These are phyloP conservation scores for Noturus placidus DNA, from an alignment of 2,113 vertebrate species.

Conservation along the genomic window DNA sequence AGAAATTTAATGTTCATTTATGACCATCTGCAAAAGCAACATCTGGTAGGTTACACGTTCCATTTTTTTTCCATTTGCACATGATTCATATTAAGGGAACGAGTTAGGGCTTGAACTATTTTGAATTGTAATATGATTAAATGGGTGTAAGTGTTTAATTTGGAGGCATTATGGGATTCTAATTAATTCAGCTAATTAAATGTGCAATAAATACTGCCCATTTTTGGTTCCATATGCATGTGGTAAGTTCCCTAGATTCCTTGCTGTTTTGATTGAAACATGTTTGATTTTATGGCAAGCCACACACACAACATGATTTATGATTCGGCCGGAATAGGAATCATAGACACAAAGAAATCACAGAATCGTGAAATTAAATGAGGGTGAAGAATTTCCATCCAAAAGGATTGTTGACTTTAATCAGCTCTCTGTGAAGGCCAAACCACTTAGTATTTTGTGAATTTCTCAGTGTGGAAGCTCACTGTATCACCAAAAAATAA, in stretches of 20 bases:
- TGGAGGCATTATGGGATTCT: slow-evolving; percentile 81
- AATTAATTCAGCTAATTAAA: slow-evolving; percentile 79
- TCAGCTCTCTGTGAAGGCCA: slow-evolving; percentile 39
- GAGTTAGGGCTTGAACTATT: slow-evolving; percentile 82
- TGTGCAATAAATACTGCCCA: slow-evolving; percentile 83
- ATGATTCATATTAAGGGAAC: slow-evolving; percentile 78
- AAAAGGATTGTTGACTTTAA: slow-evolving; percentile 58
- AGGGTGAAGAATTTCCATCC: slow-evolving; percentile 59
- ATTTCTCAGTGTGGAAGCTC: neutral
- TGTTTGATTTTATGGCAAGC: slow-evolving; percentile 54
- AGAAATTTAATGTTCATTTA: slow-evolving; percentile 5
- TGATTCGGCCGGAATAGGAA: slow-evolving; percentile 18
- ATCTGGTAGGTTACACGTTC: slow-evolving; percentile 61
- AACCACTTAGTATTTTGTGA: slow-evolving; percentile 31
- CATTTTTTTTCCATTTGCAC: slow-evolving; percentile 83
- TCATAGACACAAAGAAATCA: slow-evolving; percentile 26
- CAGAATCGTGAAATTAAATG: slow-evolving; percentile 47
- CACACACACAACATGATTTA: slow-evolving; percentile 23
- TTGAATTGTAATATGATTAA: slow-evolving; percentile 84
- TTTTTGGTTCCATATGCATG: slow-evolving; percentile 66
- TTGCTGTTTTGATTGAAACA: slow-evolving; percentile 59
- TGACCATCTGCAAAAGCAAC: slow-evolving; percentile 41
- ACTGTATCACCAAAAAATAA: neutral
- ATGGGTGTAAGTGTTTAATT: slow-evolving; percentile 87
- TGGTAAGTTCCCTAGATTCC: slow-evolving; percentile 65